These are phyloP conservation scores for Pectinophora gossypiella DNA, from an alignment of 1,140 invertebrate genomes.

Conservation along the genomic window DNA sequence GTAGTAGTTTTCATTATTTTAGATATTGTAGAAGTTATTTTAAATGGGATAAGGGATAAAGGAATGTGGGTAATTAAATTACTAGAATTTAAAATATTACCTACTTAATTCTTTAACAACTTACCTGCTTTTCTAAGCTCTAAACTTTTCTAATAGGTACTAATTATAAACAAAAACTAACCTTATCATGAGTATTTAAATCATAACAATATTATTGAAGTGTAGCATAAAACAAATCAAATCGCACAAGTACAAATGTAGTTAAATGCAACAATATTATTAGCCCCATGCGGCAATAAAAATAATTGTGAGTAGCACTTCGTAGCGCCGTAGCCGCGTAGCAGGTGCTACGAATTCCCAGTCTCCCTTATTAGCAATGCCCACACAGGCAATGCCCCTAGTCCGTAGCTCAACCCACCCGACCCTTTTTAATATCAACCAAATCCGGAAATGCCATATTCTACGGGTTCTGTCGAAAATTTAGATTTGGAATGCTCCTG, in stretches of 20 bases:
- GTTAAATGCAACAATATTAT: background rate
- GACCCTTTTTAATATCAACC: background rate
- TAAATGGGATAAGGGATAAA: too few species aligned
- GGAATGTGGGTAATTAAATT: too few species aligned
- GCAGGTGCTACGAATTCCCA: background rate
- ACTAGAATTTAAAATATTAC: too few species aligned
- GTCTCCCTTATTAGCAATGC: background rate
- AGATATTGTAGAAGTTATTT: too few species aligned
- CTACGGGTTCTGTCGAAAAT: too few species aligned
- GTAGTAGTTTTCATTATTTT: too few species aligned
- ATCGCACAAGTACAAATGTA: background rate
- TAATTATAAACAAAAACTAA: too few species aligned
- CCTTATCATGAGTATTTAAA: background rate
- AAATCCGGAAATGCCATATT: background rate
- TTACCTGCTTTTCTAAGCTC: too few species aligned
- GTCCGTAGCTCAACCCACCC: background rate
- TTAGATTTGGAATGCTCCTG: background rate
- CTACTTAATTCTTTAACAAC: too few species aligned
- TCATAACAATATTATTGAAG: background rate
- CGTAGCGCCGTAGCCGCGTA: background rate
- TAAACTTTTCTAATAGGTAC: too few species aligned
- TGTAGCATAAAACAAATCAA: background rate
- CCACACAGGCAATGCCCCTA: background rate
- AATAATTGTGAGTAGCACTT: background rate
- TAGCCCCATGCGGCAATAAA: background rate